These are phyloP conservation scores for Aythya baeri DNA, from an alignment of 2,113 vertebrate genomes.

Conservation along the genomic window DNA sequence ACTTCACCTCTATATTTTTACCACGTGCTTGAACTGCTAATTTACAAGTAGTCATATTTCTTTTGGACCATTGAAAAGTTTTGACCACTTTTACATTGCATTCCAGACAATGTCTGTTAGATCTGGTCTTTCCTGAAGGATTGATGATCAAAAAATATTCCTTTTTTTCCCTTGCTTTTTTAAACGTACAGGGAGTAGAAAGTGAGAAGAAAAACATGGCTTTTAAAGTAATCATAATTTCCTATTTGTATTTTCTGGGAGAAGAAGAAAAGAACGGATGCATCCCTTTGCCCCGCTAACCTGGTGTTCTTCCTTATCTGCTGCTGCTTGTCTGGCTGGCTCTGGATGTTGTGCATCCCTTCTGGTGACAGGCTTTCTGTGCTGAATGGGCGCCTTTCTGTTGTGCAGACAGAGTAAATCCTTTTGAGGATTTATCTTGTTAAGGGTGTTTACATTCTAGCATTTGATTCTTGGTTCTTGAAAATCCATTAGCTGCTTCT, in stretches of 20 bases:
- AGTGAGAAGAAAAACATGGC: background rate
- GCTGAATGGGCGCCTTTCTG: background rate
- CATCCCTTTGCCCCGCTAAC: background rate
- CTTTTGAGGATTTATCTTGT: background rate
- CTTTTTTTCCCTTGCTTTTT: background rate
- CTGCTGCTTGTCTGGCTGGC: background rate
- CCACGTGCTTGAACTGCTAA: background rate
- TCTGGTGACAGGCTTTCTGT: background rate
- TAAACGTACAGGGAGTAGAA: rapidly evolving
- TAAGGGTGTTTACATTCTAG: background rate
- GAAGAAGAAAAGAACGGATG: background rate
- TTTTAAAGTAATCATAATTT: background rate
- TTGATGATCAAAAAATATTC: background rate
- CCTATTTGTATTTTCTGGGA: background rate
- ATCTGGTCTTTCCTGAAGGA: background rate
- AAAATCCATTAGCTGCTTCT: background rate
- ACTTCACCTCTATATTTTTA: background rate
- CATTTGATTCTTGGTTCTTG: background rate
- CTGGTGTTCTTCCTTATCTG: background rate
- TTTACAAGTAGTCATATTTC: background rate
- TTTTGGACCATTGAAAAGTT: background rate
- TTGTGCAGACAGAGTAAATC: background rate
- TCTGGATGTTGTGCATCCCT: background rate
- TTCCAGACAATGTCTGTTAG: background rate
- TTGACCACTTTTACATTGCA: background rate